A percentile compares a stretch with the other conserved stretches of the same genome.
These are phyloP conservation scores for Gorsachius goisagi DNA, from an alignment of 2,113 vertebrate genomes.

Conservation along the genomic window DNA sequence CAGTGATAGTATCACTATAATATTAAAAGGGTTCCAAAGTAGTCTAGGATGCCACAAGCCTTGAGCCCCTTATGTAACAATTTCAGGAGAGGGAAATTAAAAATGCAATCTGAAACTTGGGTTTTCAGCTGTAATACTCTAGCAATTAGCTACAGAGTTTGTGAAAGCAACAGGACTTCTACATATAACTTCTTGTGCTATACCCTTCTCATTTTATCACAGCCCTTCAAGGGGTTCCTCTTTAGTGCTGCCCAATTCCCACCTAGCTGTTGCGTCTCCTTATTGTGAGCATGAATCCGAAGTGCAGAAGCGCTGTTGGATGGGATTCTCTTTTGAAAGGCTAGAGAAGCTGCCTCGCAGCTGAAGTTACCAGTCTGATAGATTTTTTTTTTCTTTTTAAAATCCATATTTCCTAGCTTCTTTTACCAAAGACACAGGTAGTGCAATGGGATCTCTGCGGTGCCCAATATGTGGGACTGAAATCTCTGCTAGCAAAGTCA, in stretches of 20 bases:
- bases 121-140: not conserved
- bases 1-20: not conserved
- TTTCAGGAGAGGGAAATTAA: not conserved
- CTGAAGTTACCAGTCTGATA: not conserved
- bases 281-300: not conserved
- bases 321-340: not conserved
- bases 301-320: not conserved
- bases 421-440: not conserved
- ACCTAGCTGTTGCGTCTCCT: not conserved
- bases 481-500: not conserved
- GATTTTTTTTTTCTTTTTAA: not conserved
- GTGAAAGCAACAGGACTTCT: not conserved
- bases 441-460: not conserved
- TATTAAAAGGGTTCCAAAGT: not conserved
- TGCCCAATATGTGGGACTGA: not conserved
- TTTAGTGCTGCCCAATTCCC: not conserved
- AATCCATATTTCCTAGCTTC: not conserved
- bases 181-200: not conserved
- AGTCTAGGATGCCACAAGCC: not conserved
- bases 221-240: not conserved
- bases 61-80: rapidly evolving
- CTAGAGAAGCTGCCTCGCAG: not conserved
- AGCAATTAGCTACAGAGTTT: not conserved
- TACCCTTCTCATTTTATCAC: not conserved
- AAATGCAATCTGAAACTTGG: not conserved